Base-by-base conservation (phyloP, 2,888 invertebrate genomes). In the Plusia festucae region DNA sequence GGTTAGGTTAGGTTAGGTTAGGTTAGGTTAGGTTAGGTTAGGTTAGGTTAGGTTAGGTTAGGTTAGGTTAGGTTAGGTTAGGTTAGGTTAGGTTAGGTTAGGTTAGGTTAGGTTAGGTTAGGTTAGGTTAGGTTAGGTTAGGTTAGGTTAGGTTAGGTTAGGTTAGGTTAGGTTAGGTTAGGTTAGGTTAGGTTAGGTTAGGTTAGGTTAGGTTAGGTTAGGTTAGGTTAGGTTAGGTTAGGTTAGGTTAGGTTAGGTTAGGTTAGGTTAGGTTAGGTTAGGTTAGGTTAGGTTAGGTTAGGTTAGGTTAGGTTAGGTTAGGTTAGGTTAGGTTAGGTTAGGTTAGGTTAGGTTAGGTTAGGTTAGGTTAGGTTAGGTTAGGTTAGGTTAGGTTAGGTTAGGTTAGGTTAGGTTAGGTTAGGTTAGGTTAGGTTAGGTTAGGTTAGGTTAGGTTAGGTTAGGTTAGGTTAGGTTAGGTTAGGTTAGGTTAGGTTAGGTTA, bases 91-190 rank as follows among this genome's bases (percentile, higher is more conserved):
- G 59, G 59, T 59, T 59, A 59, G 59, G 59, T 59, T 59, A 59
- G 59, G 59, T 59, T 30, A 13, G 24, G 57, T 53, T 49, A 53
- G 64, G 68, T 69, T 58, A 60, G 68, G 63, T 57, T 64, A 63
- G 64, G 68, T 60, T 63, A 68, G 63, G 69, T 69, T 69, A 65
- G 68, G 68, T 65, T 69, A 69, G 68, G 64, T 65, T 65, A 61
- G 65, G 69, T 69, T 69, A 69, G 69, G 69, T 69, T 65, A 69
- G 69, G 65, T 65, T 65, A 62, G 69, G 71, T 75, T 71, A 70
- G 75, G 71, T 75, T 68, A 68, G 65, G 59, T 71, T 69, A 65
- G 71, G 71, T 71, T 75, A 67, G 75, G 71, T 73, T 70, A 27
- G 27, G 27, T 73, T 69, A 64, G 70, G 67, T 71, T 67, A 64